Evolutionary conservation across 2,888 invertebrate species (phyloP), one percentile per base, ranked within the genome.

Genomic region (Tortricodes alternella): DNA sequence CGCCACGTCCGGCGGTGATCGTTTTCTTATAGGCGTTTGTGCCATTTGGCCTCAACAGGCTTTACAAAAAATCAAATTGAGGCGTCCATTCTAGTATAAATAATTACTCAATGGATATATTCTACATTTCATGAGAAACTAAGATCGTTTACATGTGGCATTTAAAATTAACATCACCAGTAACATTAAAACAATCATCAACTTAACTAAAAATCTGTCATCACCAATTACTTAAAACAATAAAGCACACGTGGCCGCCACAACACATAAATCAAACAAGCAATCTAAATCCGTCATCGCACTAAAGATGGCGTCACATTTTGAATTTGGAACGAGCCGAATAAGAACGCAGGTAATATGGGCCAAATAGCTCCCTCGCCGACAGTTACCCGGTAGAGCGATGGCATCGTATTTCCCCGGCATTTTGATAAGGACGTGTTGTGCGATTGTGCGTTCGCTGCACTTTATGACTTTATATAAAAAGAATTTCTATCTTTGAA

Each of bases 221-320:
- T 59, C 60, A 50, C 53, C 53, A 60, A 58, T 56, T 56, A 56
- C 49, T 56, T 56, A 29, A 18, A 44, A 44, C 13, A 55, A 52
- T 55, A 55, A 50, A 59, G 48, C 49, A 51, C 63, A 60, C 58
- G 39, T 62, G 52, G 49, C 34, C 53, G 39, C 49, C 51, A 56
- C 51, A 48, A 46, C 38, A 44, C 70, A 73, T 78, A 75, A 74
- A 78, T 80, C 80, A 77, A 68, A 68, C 59, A 61, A 60, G 64
- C 70, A 73, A 78, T 78, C 76, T 79, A 78, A 80, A 80, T 80
- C 74, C 74, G 83, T 84, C 84, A 80, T 75, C 82, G 73, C 68
- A 74, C 71, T 75, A 75, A 82, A 80, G 76, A 81, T 80, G 80
- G 82, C 76, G 74, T 66, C 62, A 38, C 65, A 78, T 83, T 83